Conservation (phyloP, 2,888 invertebrate genomes). For the Chelonus formosanus region DNA sequence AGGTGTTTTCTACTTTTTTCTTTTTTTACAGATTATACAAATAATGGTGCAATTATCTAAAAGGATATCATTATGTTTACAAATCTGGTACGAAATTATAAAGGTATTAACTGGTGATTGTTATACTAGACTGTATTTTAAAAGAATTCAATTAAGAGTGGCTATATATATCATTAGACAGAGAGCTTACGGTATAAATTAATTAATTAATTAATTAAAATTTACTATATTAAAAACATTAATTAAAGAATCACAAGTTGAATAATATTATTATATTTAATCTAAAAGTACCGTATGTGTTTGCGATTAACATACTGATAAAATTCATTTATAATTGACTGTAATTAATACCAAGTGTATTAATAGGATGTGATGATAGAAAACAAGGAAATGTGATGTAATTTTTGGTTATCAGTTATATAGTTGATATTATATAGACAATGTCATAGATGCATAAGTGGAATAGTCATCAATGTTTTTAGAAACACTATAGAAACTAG, state of each 20-base stretch:
- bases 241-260: too few species aligned
- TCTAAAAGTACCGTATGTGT: constrained; percentile 2
- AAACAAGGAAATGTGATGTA: too few species aligned
- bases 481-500: too few species aligned
- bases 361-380: neutral
- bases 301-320: constrained; percentile 4
- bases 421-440: too few species aligned
- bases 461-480: too few species aligned
- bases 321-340: neutral
- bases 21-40: constrained; percentile 44
- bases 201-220: too few species aligned
- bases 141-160: too few species aligned
- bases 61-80: constrained; percentile 47
- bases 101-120: constrained; percentile 40
- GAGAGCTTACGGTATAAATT: too few species aligned
- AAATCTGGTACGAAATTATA: constrained; percentile 44
- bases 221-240: too few species aligned
- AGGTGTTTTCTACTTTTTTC: constrained; percentile 32
- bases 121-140: constrained; percentile 9
- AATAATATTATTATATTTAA: neutral
- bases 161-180: too few species aligned
- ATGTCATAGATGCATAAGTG: too few species aligned
- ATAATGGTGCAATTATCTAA: constrained; percentile 46
- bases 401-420: too few species aligned
- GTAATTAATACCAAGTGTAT: neutral